Evolutionary conservation across 2,888 invertebrate genomes (phyloP), one percentile per base, ranked within the genome.

Genomic region (Standfussiana lucernea): DNA sequence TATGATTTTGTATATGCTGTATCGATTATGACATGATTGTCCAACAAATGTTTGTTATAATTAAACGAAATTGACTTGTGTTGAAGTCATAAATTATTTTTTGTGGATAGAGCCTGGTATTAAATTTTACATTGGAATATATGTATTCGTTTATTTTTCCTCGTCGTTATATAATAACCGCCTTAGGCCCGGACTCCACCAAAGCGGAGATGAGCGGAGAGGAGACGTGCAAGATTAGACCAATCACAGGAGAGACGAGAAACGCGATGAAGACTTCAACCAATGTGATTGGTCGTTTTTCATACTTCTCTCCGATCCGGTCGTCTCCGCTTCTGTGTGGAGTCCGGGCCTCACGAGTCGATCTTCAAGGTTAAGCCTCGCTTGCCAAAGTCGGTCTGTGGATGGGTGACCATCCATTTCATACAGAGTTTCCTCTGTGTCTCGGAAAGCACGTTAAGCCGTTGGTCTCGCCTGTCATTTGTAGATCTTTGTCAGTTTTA

Each of bases 71-170:
- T 84, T 79, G 88, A 88, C 88, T 86, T 85, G 82, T 86, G 86
- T 87, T 84, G 64, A 73, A 84, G 88, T 92, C 91, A 89, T 91
- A 90, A 91, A 90, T 92, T 93, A 93, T 92, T 92, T 92, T 92
- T 92, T 92, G 89, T 91, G 90, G 90, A 93, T 91, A 90, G 88
- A 91, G 88, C 91, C 88, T 92, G 91, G 91, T 93, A 95, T 93
- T 93, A 94, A 94, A 94, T 90, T 91, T 88, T 92, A 92, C 90
- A 90, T 88, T 87, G 78, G 66, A 86, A 71, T 64, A 50, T 32
- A 71, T 64, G 47, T 32, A 66, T 77, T 83, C 61, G 74, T 76
- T 86, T 82, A 88, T 91, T 90, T 35, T 59, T 35, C 21, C 18
- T 37, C 6, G 37, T 37, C 6, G 37, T 37, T 37, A 37, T 8